Conservation (phyloP, 2,113 vertebrate species). For the Eonycteris spelaea region DNA sequence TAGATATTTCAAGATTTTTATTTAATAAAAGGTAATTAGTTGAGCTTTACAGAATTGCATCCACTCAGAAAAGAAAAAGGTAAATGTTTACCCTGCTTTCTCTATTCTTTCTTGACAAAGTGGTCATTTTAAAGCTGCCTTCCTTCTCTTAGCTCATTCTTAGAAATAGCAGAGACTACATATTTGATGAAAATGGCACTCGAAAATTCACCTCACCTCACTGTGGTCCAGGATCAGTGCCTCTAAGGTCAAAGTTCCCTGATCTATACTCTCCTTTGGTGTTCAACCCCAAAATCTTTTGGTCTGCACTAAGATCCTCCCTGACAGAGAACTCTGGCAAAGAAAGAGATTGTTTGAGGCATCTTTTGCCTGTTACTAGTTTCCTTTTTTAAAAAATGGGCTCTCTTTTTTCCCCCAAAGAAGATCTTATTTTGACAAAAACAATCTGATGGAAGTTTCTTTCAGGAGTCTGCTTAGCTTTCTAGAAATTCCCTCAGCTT, state of each 20-base stretch:
- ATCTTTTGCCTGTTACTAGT: background rate
- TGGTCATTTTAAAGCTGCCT: background rate
- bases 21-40: conserved; percentile 16
- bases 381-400: background rate
- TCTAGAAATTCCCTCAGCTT: background rate
- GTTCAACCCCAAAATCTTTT: background rate
- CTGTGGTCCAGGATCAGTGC: background rate
- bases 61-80: background rate
- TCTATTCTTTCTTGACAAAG: background rate
- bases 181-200: background rate
- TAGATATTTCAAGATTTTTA: background rate
- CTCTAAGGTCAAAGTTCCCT: background rate
- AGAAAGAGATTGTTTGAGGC: background rate
- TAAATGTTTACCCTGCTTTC: background rate
- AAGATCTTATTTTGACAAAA: conserved; percentile 27
- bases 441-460: background rate
- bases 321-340: background rate
- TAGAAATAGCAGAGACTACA: background rate
- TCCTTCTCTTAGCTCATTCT: background rate
- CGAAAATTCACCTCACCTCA: background rate
- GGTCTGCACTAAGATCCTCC: background rate
- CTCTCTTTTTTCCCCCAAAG: background rate
- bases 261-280: background rate
- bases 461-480: background rate
- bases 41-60: background rate